Conservation (phyloP, 1,140 invertebrate species). For the Drosophila subobscura region DNA sequence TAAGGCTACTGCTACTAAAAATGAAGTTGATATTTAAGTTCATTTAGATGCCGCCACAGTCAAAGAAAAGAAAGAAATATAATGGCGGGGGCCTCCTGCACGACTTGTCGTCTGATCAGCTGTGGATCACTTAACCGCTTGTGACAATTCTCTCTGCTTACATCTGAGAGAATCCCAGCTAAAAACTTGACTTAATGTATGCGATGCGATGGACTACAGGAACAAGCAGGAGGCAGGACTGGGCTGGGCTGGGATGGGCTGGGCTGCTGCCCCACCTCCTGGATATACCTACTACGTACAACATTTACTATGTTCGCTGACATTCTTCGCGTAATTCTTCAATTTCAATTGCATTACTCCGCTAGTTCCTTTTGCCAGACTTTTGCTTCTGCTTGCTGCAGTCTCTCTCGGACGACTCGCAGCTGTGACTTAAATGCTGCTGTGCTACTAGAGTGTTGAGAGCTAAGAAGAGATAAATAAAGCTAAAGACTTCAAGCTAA, state of each 20-base stretch:
- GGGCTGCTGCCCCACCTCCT: slow-evolving; percentile 2
- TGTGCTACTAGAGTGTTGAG: no score
- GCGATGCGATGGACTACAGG: slow-evolving; percentile 20
- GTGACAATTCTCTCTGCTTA: slow-evolving; percentile 51
- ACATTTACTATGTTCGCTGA: slow-evolving; percentile 77
- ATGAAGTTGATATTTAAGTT: slow-evolving; percentile 75
- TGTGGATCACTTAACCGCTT: slow-evolving; percentile 43
- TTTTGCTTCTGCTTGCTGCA: background rate
- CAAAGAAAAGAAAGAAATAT: slow-evolving; percentile 19
- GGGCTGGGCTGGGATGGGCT: slow-evolving; percentile 39
- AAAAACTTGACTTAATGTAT: slow-evolving; percentile 53
- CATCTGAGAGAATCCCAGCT: slow-evolving; percentile 4
- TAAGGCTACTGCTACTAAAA: slow-evolving; percentile 64
- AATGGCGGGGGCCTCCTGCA: slow-evolving; percentile 44
- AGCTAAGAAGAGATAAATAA: no score
- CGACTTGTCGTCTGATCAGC: slow-evolving; percentile 59
- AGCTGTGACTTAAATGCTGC: background rate
- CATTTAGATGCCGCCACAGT: slow-evolving; percentile 77
- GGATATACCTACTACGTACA: slow-evolving; percentile 55
- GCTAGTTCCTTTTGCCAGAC: slow-evolving; percentile 40
- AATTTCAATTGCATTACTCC: slow-evolving; percentile 79
- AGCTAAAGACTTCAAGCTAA: no score
- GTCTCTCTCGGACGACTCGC: no score
- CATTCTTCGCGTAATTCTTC: slow-evolving; percentile 81
- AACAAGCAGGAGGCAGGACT: no score